phyloP scores from a whole-genome alignment of 1,140 invertebrate species.

The Proales similis region DNA sequence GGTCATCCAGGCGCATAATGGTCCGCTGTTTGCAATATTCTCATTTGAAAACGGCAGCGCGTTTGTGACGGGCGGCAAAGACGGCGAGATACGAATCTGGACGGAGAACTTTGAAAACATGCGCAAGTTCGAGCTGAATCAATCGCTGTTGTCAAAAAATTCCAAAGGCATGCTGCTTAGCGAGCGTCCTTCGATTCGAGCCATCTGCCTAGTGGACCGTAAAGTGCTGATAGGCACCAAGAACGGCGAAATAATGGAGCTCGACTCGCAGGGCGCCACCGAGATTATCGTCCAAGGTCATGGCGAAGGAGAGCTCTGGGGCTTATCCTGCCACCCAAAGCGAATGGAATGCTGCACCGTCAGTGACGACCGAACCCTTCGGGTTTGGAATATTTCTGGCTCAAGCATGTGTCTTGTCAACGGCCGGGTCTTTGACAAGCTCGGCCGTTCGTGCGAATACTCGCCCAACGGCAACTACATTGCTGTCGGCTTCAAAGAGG shows the following conservation, averaged over 20 bases:
- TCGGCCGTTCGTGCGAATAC: slow-evolving; percentile 46
- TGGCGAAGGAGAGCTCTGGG: slow-evolving; percentile 52
- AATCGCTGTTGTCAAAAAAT: slow-evolving; percentile 42
- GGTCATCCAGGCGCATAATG: slow-evolving; percentile 51
- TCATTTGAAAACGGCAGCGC: slow-evolving; percentile 51
- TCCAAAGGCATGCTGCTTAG: slow-evolving; percentile 44
- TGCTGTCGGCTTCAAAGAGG: slow-evolving; percentile 52
- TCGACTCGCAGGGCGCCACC: slow-evolving; percentile 49
- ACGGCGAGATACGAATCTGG: slow-evolving; percentile 52
- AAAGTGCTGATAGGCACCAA: slow-evolving; percentile 49
- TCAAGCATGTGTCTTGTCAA: slow-evolving; percentile 1
- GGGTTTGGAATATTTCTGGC: slow-evolving; percentile 46
- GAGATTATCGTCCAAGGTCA: slow-evolving; percentile 51
- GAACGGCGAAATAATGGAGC: slow-evolving; percentile 51
- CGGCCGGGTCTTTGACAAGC: slow-evolving; percentile 43
- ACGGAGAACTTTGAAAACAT: slow-evolving; percentile 50
- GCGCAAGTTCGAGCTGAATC: slow-evolving; percentile 49
- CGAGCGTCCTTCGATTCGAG: slow-evolving; percentile 47
- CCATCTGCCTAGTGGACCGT: slow-evolving; percentile 49
- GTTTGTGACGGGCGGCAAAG: slow-evolving; percentile 54
- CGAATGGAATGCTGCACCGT: slow-evolving; percentile 47
- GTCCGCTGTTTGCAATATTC: slow-evolving; percentile 53
- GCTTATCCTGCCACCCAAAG: slow-evolving; percentile 47
- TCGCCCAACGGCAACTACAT: slow-evolving; percentile 50
- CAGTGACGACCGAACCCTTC: slow-evolving; percentile 51